A percentile compares a stretch with the other conserved stretches of the same genome.
Conservation (phyloP, 1,140 invertebrate species). For the Cherax quadricarinatus region DNA sequence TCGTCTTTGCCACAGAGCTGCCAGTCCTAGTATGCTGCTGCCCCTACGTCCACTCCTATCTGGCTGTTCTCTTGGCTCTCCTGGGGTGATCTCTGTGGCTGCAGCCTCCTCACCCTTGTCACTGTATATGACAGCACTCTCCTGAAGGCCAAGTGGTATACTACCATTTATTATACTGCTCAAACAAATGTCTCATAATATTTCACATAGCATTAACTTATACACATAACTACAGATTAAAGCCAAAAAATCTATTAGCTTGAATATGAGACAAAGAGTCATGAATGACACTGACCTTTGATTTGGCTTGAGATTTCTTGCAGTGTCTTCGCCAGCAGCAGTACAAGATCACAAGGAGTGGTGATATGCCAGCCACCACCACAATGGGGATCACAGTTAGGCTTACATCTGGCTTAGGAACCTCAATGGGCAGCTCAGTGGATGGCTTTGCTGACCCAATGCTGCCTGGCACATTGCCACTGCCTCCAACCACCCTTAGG, state of each 20-base stretch:
- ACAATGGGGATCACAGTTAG: conserved; percentile 34
- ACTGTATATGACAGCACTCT: conserved; percentile 53
- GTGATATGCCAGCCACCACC: conserved; percentile 10
- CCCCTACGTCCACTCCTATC: neutral
- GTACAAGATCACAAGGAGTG: neutral
- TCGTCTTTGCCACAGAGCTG: conserved; percentile 38
- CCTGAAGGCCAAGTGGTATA: neutral
- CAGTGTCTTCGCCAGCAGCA: conserved; percentile 33
- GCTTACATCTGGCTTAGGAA: neutral
- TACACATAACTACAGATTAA: neutral
- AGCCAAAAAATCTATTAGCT: neutral
- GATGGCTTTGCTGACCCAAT: too few species aligned
- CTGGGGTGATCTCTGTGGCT: conserved; percentile 40
- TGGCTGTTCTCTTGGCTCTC: conserved; percentile 3
- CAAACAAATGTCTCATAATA: too few species aligned
- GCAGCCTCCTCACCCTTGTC: conserved; percentile 63
- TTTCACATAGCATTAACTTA: too few species aligned
- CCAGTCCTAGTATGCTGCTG: conserved; percentile 29
- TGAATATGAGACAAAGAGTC: neutral
- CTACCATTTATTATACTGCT: too few species aligned
- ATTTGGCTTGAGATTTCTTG: conserved; percentile 1
- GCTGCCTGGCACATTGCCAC: neutral
- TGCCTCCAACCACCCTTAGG: conserved; percentile 21
- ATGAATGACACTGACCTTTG: conserved; percentile 24
- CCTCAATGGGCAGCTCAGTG: neutral